Percentiles rank a stretch among this genome's conserved stretches.
Evolutionary conservation across 2,113 vertebrate genomes (phyloP).

Genomic region (Alligator mississippiensis): DNA sequence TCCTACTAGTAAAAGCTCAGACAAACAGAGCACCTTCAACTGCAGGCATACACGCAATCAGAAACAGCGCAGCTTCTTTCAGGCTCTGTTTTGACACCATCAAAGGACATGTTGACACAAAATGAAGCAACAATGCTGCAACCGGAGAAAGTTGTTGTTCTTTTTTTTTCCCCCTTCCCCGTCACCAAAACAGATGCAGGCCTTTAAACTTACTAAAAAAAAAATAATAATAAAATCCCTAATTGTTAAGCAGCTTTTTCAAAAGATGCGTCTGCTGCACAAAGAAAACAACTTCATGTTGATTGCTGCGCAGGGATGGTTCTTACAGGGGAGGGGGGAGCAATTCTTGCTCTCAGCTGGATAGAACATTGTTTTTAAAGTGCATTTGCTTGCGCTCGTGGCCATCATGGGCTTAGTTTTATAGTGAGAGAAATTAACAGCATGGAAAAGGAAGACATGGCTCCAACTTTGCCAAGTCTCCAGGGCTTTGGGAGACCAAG

Average conservation of each 20-base stretch:
- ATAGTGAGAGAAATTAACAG: too few relatives aligned
- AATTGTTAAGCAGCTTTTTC: neutral
- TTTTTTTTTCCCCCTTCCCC: fast-evolving
- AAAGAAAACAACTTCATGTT: neutral
- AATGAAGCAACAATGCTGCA: slow-evolving; percentile 2
- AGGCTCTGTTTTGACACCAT: neutral
- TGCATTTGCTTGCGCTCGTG: neutral
- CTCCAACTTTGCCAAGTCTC: too few relatives aligned
- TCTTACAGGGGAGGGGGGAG: neutral
- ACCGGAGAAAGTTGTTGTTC: neutral
- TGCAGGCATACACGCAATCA: neutral
- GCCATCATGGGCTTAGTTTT: too few relatives aligned
- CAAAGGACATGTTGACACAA: neutral
- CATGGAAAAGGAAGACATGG: too few relatives aligned
- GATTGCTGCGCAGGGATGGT: neutral
- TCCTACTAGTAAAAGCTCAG: neutral
- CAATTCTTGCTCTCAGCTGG: neutral
- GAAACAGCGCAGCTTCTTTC: neutral
- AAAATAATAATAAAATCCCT: neutral
- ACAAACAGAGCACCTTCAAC: neutral
- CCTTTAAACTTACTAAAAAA: neutral
- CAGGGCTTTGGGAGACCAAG: too few relatives aligned
- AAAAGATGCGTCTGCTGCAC: fast-evolving
- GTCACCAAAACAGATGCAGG: fast-evolving
- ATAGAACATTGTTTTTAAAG: neutral